Conservation (phyloP, 2,888 invertebrate genomes). For the Epinotia bilunana region DNA sequence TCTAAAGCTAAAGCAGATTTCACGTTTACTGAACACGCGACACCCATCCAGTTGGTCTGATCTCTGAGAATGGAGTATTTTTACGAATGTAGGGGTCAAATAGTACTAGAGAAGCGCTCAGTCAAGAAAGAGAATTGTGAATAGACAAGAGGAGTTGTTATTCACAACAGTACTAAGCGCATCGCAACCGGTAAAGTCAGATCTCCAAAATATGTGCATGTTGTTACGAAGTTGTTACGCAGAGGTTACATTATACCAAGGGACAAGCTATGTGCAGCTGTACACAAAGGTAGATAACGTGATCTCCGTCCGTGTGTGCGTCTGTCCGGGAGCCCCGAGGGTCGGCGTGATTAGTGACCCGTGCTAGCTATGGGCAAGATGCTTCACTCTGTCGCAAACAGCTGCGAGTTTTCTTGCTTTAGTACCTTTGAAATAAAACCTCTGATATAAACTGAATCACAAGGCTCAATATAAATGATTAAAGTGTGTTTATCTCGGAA, state of each 20-base stretch:
- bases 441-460: no score
- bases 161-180: not conserved
- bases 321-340: not conserved
- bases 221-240: not conserved
- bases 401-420: not conserved
- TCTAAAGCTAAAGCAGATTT: not conserved
- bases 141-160: no score
- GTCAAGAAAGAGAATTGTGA: not conserved
- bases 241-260: not conserved
- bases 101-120: not conserved
- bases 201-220: not conserved
- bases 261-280: not conserved
- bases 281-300: not conserved
- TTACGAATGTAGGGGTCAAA: not conserved
- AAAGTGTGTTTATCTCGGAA: no score
- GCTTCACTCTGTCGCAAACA: slow-evolving; percentile 1
- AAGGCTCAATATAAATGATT: no score
- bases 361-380: not conserved
- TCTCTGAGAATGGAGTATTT: not conserved
- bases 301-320: not conserved
- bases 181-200: not conserved
- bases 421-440: not conserved
- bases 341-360: not conserved
- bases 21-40: not conserved
- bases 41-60: not conserved